Base-by-base conservation (phyloP, 2,113 vertebrate species). In the Eidolon helvum region DNA sequence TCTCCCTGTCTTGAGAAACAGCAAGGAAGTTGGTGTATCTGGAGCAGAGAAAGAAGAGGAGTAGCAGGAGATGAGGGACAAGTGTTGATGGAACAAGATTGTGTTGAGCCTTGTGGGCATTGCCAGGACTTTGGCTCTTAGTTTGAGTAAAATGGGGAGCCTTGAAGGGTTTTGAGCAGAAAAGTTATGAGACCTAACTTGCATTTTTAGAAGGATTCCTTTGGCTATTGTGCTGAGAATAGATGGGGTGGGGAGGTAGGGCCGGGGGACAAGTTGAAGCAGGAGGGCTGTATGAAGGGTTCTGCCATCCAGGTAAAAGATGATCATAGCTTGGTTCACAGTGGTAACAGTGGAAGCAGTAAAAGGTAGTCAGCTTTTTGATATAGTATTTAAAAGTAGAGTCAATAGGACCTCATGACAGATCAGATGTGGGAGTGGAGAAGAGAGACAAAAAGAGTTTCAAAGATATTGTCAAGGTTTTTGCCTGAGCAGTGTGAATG, bases 81-180 rank as follows among this genome's bases (percentile, higher is more conserved):
- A n/a, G 22, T n/a, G 26, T 53, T 66, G 22, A 48, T 45, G 35
- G 66, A 66, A 61, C 18, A 10, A 80, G 50, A 35, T 26, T n/a
- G 12, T 9, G 19, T 7, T 57, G 24, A 63, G 11, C 40, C 43
- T 71, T 55, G 21, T 11, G 63, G 45, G 38, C 38, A 71, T 84
- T 63, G 14, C 69, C 35, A 87, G 38, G 65, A 48, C 35, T 40
- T 89, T 61, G 57, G n/a, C 2, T 82, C 74, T 91, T 11, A 55
- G 57, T 77, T 66, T 68, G 18, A 88, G 55, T 61, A 48, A 91
- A 66, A 50, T 82, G 30, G 2, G 12, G 16, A 71, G 1, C 7
- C 43, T 65, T 85, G 48, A 30, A 86, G 85, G 59, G 24, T 83
- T 97, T 72, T 87, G 68, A 94, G 63, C 4, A 57, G 61, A 96